phyloP scores from a whole-genome alignment of 2,797 vertebrate species.

The Aselliscus stoliczkanus region DNA sequence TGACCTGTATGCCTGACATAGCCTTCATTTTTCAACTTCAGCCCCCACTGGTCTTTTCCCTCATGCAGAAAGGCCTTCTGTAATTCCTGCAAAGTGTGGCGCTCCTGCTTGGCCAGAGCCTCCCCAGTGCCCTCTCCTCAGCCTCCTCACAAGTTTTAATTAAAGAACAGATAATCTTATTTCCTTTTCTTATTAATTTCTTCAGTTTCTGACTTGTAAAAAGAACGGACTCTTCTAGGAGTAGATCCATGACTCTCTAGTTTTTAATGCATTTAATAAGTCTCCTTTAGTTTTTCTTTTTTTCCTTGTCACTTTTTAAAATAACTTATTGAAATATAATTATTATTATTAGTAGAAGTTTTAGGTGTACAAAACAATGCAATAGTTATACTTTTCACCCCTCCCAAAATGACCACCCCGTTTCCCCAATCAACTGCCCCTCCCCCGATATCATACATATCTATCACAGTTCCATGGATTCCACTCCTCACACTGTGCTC shows the following conservation, averaged over 20 bases:
- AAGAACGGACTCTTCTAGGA: not conserved
- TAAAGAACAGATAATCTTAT: not conserved
- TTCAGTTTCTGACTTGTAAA: not conserved
- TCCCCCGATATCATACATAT: too few relatives aligned
- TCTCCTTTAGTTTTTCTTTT: not conserved
- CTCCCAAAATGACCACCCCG: too few relatives aligned
- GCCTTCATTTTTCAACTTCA: not conserved
- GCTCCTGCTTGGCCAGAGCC: not conserved
- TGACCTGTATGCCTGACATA: not conserved
- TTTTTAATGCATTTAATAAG: not conserved
- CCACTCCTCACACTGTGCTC: too few relatives aligned
- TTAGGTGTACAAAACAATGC: too few relatives aligned
- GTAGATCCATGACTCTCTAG: not conserved
- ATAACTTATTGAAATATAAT: not conserved
- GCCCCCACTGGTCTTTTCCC: not conserved
- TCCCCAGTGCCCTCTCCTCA: not conserved
- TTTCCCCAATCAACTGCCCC: too few relatives aligned
- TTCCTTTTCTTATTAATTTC: not conserved
- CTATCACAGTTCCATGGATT: too few relatives aligned
- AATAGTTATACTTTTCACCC: too few relatives aligned
- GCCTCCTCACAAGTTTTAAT: not conserved
- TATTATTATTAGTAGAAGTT: too few relatives aligned
- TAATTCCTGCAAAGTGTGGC: accelerated
- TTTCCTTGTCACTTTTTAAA: not conserved
- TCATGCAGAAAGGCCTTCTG: not conserved